Percentiles rank a stretch among this genome's conserved stretches.
Conservation (phyloP, 2,113 vertebrate species). For the Poecilia latipinna region DNA sequence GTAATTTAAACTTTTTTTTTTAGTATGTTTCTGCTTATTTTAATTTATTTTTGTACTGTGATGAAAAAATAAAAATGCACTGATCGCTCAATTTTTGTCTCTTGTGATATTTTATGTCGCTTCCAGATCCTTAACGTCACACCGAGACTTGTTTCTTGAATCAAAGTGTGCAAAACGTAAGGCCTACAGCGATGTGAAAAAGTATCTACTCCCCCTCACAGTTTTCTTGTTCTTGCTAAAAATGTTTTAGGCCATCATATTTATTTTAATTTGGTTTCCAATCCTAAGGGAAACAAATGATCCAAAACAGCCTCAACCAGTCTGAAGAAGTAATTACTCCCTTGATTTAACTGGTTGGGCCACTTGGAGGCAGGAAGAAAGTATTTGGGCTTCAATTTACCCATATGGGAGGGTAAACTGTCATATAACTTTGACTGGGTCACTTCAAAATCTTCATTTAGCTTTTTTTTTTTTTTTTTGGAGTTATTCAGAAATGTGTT, state of each 20-base stretch:
- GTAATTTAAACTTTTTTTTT: constrained; percentile 66
- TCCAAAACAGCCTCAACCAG: too few species aligned
- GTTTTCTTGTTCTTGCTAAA: neutral
- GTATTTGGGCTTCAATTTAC: too few species aligned
- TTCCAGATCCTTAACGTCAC: too few species aligned
- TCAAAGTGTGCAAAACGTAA: neutral
- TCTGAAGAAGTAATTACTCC: too few species aligned
- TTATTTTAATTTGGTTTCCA: neutral
- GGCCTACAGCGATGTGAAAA: neutral
- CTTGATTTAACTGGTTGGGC: too few species aligned
- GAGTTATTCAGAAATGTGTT: too few species aligned
- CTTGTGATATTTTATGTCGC: constrained; percentile 5
- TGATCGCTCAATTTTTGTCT: constrained; percentile 85
- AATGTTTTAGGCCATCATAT: neutral
- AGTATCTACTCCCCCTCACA: neutral
- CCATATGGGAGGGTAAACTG: too few species aligned
- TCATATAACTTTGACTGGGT: too few species aligned
- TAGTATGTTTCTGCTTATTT: constrained; percentile 87
- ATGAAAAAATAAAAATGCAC: constrained; percentile 97
- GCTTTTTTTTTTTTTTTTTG: too few species aligned
- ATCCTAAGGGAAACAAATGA: neutral
- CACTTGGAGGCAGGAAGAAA: too few species aligned
- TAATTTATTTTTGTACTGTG: constrained; percentile 99
- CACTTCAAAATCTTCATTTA: too few species aligned
- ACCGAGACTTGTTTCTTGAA: neutral